These are phyloP conservation scores for Vombatus ursinus DNA, from an alignment of 2,113 vertebrate species.

Conservation along the genomic window DNA sequence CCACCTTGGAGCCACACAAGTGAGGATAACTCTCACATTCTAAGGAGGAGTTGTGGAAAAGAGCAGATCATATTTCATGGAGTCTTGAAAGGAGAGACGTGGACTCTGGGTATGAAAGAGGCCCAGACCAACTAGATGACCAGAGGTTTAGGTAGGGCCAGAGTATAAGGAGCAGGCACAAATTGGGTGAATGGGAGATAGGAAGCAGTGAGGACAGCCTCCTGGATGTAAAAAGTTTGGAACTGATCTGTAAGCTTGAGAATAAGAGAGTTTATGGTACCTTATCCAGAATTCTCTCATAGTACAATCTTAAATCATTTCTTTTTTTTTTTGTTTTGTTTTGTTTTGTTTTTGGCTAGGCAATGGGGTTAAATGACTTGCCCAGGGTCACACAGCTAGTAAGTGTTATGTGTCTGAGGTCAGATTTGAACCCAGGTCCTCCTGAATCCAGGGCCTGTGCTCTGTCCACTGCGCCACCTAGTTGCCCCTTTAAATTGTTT, in stretches of 20 bases:
- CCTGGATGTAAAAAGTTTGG: background rate
- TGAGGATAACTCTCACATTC: background rate
- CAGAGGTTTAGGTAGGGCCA: background rate
- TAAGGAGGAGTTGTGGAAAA: background rate
- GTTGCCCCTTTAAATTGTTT: no score
- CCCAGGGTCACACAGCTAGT: no score
- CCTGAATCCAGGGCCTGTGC: no score
- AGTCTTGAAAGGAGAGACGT: background rate
- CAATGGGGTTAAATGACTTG: no score
- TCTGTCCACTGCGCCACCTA: no score
- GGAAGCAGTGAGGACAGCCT: background rate
- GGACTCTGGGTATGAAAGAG: background rate
- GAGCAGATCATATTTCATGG: background rate
- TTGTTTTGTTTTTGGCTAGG: no score
- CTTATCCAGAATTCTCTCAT: background rate
- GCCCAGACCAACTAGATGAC: background rate
- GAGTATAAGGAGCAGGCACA: background rate
- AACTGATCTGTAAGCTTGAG: background rate
- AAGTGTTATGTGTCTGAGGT: no score
- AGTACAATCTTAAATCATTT: background rate
- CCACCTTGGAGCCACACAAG: background rate
- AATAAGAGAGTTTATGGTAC: background rate
- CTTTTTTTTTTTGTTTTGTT: no score
- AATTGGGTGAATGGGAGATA: background rate
- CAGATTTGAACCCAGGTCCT: no score